A percentile compares a stretch with the other conserved stretches of the same genome.
These are phyloP conservation scores for Elymnias hypermnestra DNA, from an alignment of 1,140 invertebrate species.

Conservation along the genomic window DNA sequence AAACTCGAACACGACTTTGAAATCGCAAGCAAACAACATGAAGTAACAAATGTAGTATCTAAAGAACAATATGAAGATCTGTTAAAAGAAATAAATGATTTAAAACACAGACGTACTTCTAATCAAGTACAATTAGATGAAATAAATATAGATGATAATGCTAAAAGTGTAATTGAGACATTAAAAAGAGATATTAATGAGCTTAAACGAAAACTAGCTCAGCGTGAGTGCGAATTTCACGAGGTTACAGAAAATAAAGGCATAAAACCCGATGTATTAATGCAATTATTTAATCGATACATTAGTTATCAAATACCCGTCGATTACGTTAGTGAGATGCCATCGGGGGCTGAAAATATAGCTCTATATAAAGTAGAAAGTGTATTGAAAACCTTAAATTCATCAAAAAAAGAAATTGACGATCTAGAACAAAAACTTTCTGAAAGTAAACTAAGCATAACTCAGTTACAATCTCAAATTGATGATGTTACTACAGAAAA, in stretches of 20 bases:
- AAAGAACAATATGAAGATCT: slow-evolving; percentile 66
- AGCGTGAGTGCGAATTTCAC: slow-evolving; percentile 42
- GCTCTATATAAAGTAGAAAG: slow-evolving; percentile 56
- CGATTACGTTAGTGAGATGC: slow-evolving; percentile 66
- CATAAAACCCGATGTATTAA: slow-evolving; percentile 64
- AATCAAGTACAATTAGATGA: slow-evolving; percentile 57
- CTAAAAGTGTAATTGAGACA: slow-evolving; percentile 72
- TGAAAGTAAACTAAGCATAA: slow-evolving; percentile 55
- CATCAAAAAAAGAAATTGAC: slow-evolving; percentile 66
- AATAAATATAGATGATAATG: slow-evolving; percentile 74
- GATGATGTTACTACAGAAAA: slow-evolving; percentile 74
- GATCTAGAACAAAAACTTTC: slow-evolving; percentile 50
- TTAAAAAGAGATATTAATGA: slow-evolving; percentile 72
- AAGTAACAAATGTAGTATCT: slow-evolving; percentile 43
- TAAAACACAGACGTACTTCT: slow-evolving; percentile 55
- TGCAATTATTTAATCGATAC: slow-evolving; percentile 71
- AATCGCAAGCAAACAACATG: slow-evolving; percentile 36
- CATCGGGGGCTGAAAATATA: slow-evolving; percentile 50
- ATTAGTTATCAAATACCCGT: slow-evolving; percentile 64
- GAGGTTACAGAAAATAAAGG: slow-evolving; percentile 44
- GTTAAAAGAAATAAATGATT: slow-evolving; percentile 62
- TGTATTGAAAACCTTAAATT: slow-evolving; percentile 56
- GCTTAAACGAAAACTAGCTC: slow-evolving; percentile 60
- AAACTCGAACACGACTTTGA: slow-evolving; percentile 65
- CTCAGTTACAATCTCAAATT: slow-evolving; percentile 61